Percentiles rank a stretch among this genome's conserved stretches.
These are phyloP conservation scores for Drosophila imparisetae DNA, from an alignment of 2,888 invertebrate species.

Conservation along the genomic window DNA sequence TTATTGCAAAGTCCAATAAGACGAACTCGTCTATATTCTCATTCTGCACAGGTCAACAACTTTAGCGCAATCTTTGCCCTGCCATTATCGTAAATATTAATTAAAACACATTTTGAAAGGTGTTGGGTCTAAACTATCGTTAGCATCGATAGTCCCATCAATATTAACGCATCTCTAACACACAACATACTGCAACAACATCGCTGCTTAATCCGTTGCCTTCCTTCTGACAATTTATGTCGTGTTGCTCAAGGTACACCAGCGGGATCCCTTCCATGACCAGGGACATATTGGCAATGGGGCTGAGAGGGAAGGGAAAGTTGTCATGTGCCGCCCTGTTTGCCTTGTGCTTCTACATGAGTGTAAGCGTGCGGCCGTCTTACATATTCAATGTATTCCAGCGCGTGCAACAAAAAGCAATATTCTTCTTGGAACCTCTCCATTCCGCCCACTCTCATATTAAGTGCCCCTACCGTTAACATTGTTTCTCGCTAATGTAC, in stretches of 20 bases:
- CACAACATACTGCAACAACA: conserved; percentile 5
- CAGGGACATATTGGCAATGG: conserved; percentile 16
- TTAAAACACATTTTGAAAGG: background rate
- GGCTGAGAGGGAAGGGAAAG: background rate
- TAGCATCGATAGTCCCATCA: conserved; percentile 11
- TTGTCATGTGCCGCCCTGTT: conserved; percentile 59
- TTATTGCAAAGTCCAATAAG: background rate
- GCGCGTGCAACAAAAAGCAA: conserved; percentile 23
- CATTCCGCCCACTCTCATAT: too few relatives aligned
- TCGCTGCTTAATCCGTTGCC: conserved; percentile 65
- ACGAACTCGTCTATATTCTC: background rate
- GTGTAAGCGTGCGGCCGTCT: conserved; percentile 35
- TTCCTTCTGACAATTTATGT: conserved; percentile 73
- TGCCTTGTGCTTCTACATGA: conserved; percentile 54
- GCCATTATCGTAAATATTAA: background rate
- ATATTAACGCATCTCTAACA: conserved; percentile 9
- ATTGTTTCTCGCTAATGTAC: conserved; percentile 32
- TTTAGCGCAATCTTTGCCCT: background rate
- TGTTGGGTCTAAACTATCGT: conserved; percentile 27
- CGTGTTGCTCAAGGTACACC: conserved; percentile 30
- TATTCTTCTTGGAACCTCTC: conserved; percentile 10
- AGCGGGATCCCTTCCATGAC: conserved; percentile 31
- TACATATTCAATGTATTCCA: conserved; percentile 66
- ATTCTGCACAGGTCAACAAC: background rate
- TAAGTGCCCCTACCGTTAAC: background rate